These are phyloP conservation scores for Zaprionus taronus DNA, from an alignment of 1,140 invertebrate species.

Conservation along the genomic window DNA sequence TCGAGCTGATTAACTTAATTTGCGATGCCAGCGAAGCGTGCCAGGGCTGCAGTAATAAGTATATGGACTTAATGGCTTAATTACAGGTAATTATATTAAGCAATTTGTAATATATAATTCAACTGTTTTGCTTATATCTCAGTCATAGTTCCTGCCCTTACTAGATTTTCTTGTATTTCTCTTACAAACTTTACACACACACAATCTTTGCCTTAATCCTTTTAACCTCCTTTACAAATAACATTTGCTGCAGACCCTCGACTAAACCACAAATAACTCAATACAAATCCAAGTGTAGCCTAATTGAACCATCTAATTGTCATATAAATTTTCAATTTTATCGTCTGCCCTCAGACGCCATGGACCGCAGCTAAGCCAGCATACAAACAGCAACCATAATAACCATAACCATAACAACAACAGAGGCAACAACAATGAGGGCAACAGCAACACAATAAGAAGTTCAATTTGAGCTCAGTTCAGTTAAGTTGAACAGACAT, in stretches of 20 bases:
- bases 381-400: slow-evolving; percentile 2
- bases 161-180: background rate
- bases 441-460: slow-evolving; percentile 5
- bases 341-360: slow-evolving; percentile 17
- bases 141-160: background rate
- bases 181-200: background rate
- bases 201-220: background rate
- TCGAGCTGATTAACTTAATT: slow-evolving; percentile 6
- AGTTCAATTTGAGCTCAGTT: slow-evolving; percentile 35
- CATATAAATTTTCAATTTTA: slow-evolving; percentile 47
- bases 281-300: slow-evolving; percentile 31
- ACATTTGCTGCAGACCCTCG: background rate
- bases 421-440: background rate
- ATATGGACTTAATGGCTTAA: background rate
- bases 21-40: background rate
- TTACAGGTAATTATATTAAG: too few relatives aligned
- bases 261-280: slow-evolving; percentile 29
- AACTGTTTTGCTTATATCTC: too few relatives aligned
- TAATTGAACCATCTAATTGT: slow-evolving; percentile 43
- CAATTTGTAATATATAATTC: too few relatives aligned
- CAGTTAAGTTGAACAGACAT: slow-evolving; percentile 24
- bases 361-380: slow-evolving; percentile 27
- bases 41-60: background rate
- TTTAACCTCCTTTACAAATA: background rate
- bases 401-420: slow-evolving; percentile 10